Base-by-base conservation (phyloP, 1,140 invertebrate species). In the Sarcophaga peregrina region DNA sequence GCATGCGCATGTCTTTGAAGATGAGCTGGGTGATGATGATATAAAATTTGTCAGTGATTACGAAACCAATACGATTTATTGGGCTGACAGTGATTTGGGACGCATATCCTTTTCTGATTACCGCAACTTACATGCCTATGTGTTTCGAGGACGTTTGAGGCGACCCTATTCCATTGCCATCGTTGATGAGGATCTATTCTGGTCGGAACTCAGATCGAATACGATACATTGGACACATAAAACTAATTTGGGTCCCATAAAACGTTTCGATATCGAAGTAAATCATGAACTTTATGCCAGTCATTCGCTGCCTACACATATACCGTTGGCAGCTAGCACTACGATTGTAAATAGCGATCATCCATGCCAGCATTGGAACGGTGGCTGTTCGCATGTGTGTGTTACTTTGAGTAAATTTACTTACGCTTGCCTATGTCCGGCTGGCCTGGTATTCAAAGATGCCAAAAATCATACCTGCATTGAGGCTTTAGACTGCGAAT, bases 321-420 rank as follows among this genome's bases (percentile, higher is more conserved):
- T 90, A 8, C 85, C 87, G 0, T 25, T 90, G 8, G 52, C 85
- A 0, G 83, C 90, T 0, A 86, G 83, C 5, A 58, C 85, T 1
- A 83, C 84, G 0, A 83, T 82, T 0, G 82, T 82, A 3, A 25
- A 75, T 0, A 81, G 83, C 0, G 84, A 89, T 5, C 94, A 95
- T 87, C 91, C 92, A 0, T 96, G 95, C 86, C 91, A 91, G 52
- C 87, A 89, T 17, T 89, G 92, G 20, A 94, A 95, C 85, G 94
- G 95, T 37, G 93, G 93, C 13, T 97, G 96, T 86, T 93, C 94
- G 15, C 94, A 96, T 87, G 87, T 95, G 11, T 97, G 96, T 83
- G 91, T 93, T 0, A 91, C 87, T 73, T 83, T 84, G 37, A 84
- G 86, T 5, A 84, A 85, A 37, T 84, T 82, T 85, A 78, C 10